A percentile compares a stretch with the other conserved stretches of the same genome.
Conservation (phyloP, 2,797 vertebrate genomes). For the Antennarius maculatus region DNA sequence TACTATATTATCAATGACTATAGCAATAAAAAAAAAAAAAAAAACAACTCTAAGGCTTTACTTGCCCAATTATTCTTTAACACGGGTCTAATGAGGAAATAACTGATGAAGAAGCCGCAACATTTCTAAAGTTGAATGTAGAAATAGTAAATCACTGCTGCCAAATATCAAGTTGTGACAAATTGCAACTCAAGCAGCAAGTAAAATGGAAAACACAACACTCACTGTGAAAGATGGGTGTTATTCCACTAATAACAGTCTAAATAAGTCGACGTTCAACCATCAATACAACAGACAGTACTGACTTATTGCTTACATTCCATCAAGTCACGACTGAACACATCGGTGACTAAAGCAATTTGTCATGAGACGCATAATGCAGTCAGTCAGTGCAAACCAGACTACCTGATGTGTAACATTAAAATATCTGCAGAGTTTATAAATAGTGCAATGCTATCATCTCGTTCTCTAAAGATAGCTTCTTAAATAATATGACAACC, state of each 20-base stretch:
- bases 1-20: neutral
- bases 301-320: conserved; percentile 42
- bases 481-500: neutral
- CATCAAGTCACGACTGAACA: conserved; percentile 33
- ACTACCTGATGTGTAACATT: conserved; percentile 31
- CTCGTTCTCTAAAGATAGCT: conserved; percentile 6
- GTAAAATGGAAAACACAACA: neutral
- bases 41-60: neutral
- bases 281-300: conserved; percentile 18
- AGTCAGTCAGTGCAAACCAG: conserved; percentile 21
- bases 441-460: conserved; percentile 31
- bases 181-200: conserved; percentile 11
- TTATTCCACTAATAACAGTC: neutral
- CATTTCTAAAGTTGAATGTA: conserved; percentile 10
- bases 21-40: neutral
- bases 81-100: conserved; percentile 1
- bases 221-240: neutral
- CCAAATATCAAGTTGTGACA: conserved; percentile 10
- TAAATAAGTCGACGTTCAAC: conserved; percentile 29
- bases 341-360: conserved; percentile 40
- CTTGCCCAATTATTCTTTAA: conserved; percentile 2
- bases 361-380: conserved; percentile 31
- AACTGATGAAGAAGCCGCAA: conserved; percentile 13
- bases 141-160: neutral
- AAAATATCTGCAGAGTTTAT: conserved; percentile 29